Base-by-base conservation (phyloP, 1,140 invertebrate species). In the Gonioctena quinquepunctata region DNA sequence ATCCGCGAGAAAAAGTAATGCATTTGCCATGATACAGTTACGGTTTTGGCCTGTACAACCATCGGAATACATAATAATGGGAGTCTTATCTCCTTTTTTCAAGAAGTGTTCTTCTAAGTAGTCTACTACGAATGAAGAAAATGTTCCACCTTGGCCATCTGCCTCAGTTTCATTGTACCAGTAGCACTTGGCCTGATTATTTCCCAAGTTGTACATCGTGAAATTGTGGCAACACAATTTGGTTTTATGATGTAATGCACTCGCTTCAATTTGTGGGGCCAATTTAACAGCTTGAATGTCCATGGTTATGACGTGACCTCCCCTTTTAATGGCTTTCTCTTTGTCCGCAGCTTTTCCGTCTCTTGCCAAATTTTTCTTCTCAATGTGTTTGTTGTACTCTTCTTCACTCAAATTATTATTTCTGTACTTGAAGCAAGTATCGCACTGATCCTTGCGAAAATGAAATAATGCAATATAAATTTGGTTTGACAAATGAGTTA, bases 181-280 rank as follows among this genome's bases (percentile, higher is more conserved):
- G n/a, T n/a, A n/a, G n/a, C n/a, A n/a, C n/a, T n/a, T n/a, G n/a
- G n/a, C n/a, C n/a, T n/a, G n/a, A n/a, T n/a, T n/a, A n/a, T n/a
- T n/a, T n/a, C n/a, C n/a, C n/a, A 84, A 52, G 73, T 86, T 82
- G 71, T 82, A 86, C 33, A 85, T 66, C 16, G 82, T 84, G 67
- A 83, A 85, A 76, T 86, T 86, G 76, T 85, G 83, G 18, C 78
- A 62, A 13, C 72, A 49, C 19, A 85, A 69, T 72, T 85, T 86
- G 7, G 76, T 82, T 77, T 84, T 85, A 73, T 81, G 85, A 74
- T 85, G 85, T 27, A 84, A 48, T 42, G 78, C 78, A 75, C 72
- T 81, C 16, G 83, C 81, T 16, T 81, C 77, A 27, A 84, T 27
- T 66, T 63, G 65, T 62, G 83, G 83, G 48, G 66, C 75, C 26